These are phyloP conservation scores for Leptopilina boulardi DNA, from an alignment of 1,140 invertebrate species.

Conservation along the genomic window DNA sequence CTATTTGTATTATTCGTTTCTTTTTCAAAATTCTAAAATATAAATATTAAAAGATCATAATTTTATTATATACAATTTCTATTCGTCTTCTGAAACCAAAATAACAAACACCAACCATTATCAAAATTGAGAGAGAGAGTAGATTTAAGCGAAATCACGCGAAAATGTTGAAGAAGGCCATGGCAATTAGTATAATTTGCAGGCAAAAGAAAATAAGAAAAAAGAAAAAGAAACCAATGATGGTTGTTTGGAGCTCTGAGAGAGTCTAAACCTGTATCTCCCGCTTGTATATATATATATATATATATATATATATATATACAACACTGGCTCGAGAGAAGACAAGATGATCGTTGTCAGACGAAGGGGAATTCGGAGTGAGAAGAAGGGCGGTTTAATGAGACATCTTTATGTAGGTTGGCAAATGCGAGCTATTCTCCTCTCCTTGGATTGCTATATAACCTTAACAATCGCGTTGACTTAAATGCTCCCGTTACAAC, in stretches of 20 bases:
- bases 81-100: too few relatives aligned
- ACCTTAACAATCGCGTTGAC: constrained; percentile 28
- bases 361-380: constrained; percentile 34
- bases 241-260: constrained; percentile 17
- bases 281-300: neutral
- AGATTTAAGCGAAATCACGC: constrained; percentile 26
- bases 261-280: constrained; percentile 26
- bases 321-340: constrained; percentile 19
- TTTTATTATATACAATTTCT: too few relatives aligned
- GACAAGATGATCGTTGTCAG: constrained; percentile 31
- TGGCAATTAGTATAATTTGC: constrained; percentile 32
- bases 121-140: constrained; percentile 30
- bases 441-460: constrained; percentile 22
- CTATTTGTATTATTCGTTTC: neutral
- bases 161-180: constrained; percentile 15
- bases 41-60: too few relatives aligned
- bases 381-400: constrained; percentile 42
- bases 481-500: constrained; percentile 25
- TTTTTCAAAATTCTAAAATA: too few relatives aligned
- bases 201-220: constrained; percentile 29
- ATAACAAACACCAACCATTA: too few relatives aligned
- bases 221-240: constrained; percentile 24
- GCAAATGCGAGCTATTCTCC: constrained; percentile 26
- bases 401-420: constrained; percentile 48
- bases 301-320: too few relatives aligned